These are phyloP conservation scores for Lepidocyrtinus sp. DNA, from an alignment of 2,888 invertebrate species.

Conservation along the genomic window DNA sequence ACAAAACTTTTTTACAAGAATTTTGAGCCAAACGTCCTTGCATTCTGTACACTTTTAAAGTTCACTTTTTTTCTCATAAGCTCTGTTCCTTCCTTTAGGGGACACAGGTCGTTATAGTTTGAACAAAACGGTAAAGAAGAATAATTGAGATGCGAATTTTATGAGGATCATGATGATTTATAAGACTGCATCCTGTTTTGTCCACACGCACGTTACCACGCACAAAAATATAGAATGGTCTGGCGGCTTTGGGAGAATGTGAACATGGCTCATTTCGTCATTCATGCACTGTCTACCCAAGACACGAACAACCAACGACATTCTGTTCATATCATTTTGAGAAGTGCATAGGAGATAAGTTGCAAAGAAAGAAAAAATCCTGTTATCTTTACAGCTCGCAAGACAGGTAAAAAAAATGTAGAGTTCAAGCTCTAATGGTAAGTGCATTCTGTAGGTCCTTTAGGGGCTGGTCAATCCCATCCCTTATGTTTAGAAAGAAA, in stretches of 20 bases:
- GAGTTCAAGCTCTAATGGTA: too few relatives aligned
- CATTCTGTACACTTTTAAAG: neutral
- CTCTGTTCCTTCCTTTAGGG: neutral
- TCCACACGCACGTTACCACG: too few relatives aligned
- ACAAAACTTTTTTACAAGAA: constrained; percentile 2
- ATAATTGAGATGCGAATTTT: neutral
- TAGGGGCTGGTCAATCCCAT: too few relatives aligned
- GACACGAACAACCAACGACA: too few relatives aligned
- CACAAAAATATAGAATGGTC: too few relatives aligned
- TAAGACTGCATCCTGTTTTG: neutral
- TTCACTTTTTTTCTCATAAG: neutral
- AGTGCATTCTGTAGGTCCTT: too few relatives aligned
- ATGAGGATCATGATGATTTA: neutral
- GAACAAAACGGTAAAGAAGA: neutral
- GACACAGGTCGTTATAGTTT: neutral
- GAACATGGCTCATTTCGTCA: neutral
- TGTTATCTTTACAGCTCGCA: too few relatives aligned
- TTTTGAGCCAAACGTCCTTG: constrained; percentile 6
- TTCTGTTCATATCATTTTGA: too few relatives aligned
- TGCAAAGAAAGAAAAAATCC: too few relatives aligned
- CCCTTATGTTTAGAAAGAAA: too few relatives aligned
- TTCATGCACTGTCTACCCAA: neutral
- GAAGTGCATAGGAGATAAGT: neutral
- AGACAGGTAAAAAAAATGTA: too few relatives aligned
- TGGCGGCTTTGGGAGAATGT: neutral